Percentiles rank a stretch among this genome's conserved stretches.
These are phyloP conservation scores for Zootoca vivipara DNA, from an alignment of 2,113 vertebrate species.

Conservation along the genomic window DNA sequence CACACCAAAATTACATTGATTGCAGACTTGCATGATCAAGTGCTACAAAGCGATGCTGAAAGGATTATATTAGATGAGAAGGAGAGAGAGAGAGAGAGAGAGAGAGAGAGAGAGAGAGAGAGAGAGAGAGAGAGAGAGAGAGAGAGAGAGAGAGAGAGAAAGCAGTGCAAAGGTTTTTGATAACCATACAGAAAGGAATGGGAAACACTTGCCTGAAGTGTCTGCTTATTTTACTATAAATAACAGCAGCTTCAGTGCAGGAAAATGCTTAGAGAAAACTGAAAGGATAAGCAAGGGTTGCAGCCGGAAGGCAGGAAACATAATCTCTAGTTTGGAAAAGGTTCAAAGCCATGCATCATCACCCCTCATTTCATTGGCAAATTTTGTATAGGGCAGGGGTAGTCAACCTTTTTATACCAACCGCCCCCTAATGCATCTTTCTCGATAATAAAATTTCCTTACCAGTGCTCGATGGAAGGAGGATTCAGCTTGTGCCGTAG, in stretches of 20 bases:
- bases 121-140: not conserved
- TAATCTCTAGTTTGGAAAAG: not conserved
- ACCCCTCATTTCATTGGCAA: not conserved
- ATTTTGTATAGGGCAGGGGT: not conserved
- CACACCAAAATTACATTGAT: conserved; percentile 10
- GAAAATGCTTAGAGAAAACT: not conserved
- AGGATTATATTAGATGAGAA: not conserved
- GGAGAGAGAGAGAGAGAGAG: too few relatives aligned
- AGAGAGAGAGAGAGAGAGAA: not conserved
- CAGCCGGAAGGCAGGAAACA: not conserved
- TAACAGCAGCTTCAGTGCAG: conserved; percentile 3
- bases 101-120: not conserved
- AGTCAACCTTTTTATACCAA: too few relatives aligned
- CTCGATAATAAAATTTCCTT: too few relatives aligned
- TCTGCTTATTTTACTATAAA: conserved; percentile 5
- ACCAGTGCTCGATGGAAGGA: too few relatives aligned
- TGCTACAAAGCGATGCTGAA: conserved; percentile 11
- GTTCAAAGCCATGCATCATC: not conserved
- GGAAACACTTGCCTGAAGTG: not conserved
- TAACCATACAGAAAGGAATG: conserved; percentile 19
- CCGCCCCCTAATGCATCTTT: too few relatives aligned
- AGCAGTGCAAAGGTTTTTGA: not conserved
- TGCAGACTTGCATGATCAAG: conserved; percentile 33
- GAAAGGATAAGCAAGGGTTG: not conserved
- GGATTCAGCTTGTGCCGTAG: too few relatives aligned